Percentiles rank a stretch among this genome's conserved stretches.
Conservation (phyloP, 2,888 invertebrate species). For the Dasypolia templi region DNA sequence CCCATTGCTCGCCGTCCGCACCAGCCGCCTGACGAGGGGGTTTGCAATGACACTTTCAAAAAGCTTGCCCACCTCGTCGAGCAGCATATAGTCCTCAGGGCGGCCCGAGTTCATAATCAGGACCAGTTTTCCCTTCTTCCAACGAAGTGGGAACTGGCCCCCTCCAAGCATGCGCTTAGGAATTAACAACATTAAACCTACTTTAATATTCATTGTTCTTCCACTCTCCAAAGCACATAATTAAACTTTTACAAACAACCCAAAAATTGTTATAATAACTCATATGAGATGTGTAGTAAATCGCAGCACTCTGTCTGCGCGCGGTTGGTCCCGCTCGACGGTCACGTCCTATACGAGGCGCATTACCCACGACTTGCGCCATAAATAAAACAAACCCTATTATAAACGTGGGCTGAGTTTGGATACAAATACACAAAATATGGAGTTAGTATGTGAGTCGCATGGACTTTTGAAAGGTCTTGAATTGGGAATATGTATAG, state of each 20-base stretch:
- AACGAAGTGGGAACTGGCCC: too few relatives aligned
- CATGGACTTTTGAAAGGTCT: slow-evolving; percentile 19
- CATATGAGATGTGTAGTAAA: slow-evolving; percentile 54
- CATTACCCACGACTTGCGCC: slow-evolving; percentile 50
- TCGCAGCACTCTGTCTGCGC: slow-evolving; percentile 35
- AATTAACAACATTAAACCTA: slow-evolving; percentile 6
- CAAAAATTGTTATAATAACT: slow-evolving; percentile 49
- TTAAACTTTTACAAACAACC: slow-evolving; percentile 43
- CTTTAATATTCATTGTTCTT: slow-evolving; percentile 19
- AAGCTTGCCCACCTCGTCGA: too few relatives aligned
- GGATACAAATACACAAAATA: slow-evolving; percentile 54
- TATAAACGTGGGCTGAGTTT: slow-evolving; percentile 49
- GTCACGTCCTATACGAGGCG: slow-evolving; percentile 57
- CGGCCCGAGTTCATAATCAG: too few relatives aligned
- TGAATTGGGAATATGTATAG: slow-evolving; percentile 17
- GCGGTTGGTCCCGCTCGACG: slow-evolving; percentile 19
- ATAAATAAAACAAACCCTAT: slow-evolving; percentile 66
- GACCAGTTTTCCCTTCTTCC: too few relatives aligned
- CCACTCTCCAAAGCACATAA: slow-evolving; percentile 11
- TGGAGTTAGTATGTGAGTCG: slow-evolving; percentile 24
- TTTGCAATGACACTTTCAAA: too few relatives aligned
- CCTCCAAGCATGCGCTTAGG: too few relatives aligned
- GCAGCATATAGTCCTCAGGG: too few relatives aligned
- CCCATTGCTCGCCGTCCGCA: too few relatives aligned
- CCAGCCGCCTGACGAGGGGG: too few relatives aligned